These are phyloP conservation scores for Rattus norvegicus DNA, from an alignment of 2,113 vertebrate genomes.

Conservation along the genomic window DNA sequence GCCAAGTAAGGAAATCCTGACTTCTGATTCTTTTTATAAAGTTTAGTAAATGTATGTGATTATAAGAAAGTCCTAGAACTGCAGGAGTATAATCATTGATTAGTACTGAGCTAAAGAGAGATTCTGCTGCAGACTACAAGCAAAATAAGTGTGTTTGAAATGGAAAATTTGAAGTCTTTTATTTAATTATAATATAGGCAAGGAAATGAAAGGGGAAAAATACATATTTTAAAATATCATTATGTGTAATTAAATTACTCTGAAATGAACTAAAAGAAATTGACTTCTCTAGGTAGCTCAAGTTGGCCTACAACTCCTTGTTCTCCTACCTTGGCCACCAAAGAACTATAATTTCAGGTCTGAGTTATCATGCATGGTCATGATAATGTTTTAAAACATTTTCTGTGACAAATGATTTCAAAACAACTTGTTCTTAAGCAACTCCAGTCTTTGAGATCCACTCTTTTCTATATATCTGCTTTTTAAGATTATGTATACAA, in stretches of 20 bases:
- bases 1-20: not conserved
- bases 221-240: slow-evolving; percentile 4
- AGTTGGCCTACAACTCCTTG: not conserved
- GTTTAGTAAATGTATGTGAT: not conserved
- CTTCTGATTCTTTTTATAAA: not conserved
- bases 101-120: not conserved
- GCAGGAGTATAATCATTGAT: not conserved
- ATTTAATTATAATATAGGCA: not conserved
- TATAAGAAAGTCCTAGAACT: not conserved
- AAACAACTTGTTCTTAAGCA: not conserved
- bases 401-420: not conserved
- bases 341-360: not conserved
- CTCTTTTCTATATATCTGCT: not conserved
- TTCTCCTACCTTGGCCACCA: not conserved
- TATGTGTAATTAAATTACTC: not conserved
- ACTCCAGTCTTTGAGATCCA: not conserved
- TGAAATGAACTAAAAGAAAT: not conserved
- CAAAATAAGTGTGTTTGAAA: not conserved
- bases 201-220: not conserved
- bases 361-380: not conserved
- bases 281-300: not conserved
- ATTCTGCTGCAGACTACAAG: not conserved
- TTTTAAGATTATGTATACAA: not conserved
- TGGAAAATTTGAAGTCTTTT: not conserved
- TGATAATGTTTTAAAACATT: not conserved